Conservation (phyloP, 1,140 invertebrate genomes). For the Rhagoletis pomonella region DNA sequence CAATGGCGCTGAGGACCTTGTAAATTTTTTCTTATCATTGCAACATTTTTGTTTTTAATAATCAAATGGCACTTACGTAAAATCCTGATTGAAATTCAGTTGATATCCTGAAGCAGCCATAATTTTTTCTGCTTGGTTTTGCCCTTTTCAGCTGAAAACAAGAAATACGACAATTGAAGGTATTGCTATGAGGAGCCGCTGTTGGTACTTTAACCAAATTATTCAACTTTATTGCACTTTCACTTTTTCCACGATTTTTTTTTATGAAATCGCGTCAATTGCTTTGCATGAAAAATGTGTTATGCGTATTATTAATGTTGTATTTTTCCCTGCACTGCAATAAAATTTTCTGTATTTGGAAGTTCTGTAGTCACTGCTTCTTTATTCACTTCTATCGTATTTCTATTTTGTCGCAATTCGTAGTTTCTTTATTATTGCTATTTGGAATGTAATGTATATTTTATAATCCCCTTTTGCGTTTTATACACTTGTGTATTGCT, state of each 20-base stretch:
- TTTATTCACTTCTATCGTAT: slow-evolving; percentile 26
- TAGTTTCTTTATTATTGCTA: neutral
- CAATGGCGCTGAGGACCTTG: neutral
- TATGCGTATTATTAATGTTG: neutral
- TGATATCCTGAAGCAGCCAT: slow-evolving; percentile 62
- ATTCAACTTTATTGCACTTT: neutral
- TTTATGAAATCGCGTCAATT: neutral
- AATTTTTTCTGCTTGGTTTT: slow-evolving; percentile 6
- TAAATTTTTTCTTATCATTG: neutral
- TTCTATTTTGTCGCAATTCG: slow-evolving; percentile 17
- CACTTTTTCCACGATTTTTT: slow-evolving; percentile 33
- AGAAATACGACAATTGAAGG: no score
- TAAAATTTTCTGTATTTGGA: slow-evolving; percentile 16
- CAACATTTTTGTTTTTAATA: neutral
- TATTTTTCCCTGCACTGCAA: slow-evolving; percentile 13
- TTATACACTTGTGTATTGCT: slow-evolving; percentile 31
- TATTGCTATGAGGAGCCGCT: neutral
- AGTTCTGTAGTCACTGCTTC: neutral
- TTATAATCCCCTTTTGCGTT: slow-evolving; percentile 30
- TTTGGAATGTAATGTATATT: neutral
- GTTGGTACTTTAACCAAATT: slow-evolving; percentile 1
- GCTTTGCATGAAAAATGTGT: no score
- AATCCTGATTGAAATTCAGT: slow-evolving; percentile 73
- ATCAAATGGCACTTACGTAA: slow-evolving; percentile 68
- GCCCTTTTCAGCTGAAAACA: neutral